Conservation (phyloP, 2,797 vertebrate species). For the Pelobates cultripes region DNA sequence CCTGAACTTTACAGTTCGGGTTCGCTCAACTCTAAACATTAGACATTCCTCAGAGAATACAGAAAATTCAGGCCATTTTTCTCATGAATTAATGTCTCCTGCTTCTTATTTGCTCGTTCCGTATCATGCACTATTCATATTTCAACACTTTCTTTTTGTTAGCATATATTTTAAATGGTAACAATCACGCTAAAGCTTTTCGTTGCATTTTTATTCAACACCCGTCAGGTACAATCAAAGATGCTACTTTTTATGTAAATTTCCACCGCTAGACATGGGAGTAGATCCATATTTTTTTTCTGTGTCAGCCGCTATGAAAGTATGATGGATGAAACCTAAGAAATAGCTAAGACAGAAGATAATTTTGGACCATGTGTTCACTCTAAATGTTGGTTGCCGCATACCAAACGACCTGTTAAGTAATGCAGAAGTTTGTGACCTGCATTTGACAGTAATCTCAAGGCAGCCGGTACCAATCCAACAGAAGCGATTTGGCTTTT, state of each 20-base stretch:
- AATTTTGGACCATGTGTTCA: constrained; percentile 48
- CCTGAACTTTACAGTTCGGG: too few species aligned
- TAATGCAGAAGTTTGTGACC: constrained; percentile 51
- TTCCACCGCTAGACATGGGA: constrained; percentile 12
- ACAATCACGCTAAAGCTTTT: constrained; percentile 40
- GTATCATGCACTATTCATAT: neutral
- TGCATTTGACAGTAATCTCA: constrained; percentile 53
- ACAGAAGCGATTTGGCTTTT: constrained; percentile 55
- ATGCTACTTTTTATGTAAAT: constrained; percentile 50
- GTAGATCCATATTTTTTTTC: constrained; percentile 18
- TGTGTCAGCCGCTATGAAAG: constrained; percentile 23
- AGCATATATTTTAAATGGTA: constrained; percentile 26
- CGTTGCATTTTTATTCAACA: constrained; percentile 43
- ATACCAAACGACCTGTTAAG: constrained; percentile 46
- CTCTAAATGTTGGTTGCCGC: constrained; percentile 39
- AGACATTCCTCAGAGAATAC: too few species aligned
- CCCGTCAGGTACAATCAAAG: constrained; percentile 42
- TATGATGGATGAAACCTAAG: constrained; percentile 40
- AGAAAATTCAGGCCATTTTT: neutral
- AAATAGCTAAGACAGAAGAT: constrained; percentile 32
- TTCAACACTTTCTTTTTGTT: neutral
- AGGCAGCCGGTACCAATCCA: constrained; percentile 47
- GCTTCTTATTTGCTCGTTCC: neutral
- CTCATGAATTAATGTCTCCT: neutral
- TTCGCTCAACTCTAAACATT: too few species aligned